Evolutionary conservation across 2,113 vertebrate genomes (phyloP), one percentile per base, ranked within the genome.

Genomic region (Urocolius indicus): DNA sequence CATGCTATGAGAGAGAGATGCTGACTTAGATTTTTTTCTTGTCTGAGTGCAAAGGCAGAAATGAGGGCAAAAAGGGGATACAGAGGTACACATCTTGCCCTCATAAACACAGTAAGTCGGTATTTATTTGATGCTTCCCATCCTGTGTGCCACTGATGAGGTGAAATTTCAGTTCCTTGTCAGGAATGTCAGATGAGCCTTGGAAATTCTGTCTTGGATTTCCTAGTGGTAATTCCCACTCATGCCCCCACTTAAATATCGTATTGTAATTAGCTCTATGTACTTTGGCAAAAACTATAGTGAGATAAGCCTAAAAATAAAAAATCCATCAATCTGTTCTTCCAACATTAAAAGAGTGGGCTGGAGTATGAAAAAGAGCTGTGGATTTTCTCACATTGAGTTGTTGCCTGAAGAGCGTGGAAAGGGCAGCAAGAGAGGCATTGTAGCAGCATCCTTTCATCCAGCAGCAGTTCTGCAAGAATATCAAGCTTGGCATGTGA

Each of bases 61-160:
- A 30, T 34, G 6, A 16, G 9, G 22, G 19, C 6, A 0, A 1
- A 45, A 67, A 8, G 13, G 41, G 36, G 9, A 11, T 61, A 38
- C 10, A 27, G 22, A 55, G 20, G 27, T 67, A 66, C 68, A 41
- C 1, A 1, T n/a, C 41, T 87, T 87, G 11, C 15, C 43, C 11
- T 72, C 24, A 27, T 38, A 54, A 62, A 66, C 51, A 43, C 5
- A 30, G 16, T 17, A 52, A 4, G 10, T 69, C 49, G 49, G 13
- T 83, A 45, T 48, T 27, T 27, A 80, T 3, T 21, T 83, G 34
- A 10, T 74, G 54, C 27, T 86, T 92, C 27, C 15, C 17, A 51
- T 77, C 16, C 54, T 18, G 4, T 66, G 30, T 59, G 16, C 51
- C 89, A 15, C 41, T 0, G 0, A 38, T 22, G 0, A 2, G 46